Percentiles rank a stretch among this genome's conserved stretches.
Evolutionary conservation across 2,113 vertebrate species (phyloP).

Genomic region (Pseudopipra pipra): DNA sequence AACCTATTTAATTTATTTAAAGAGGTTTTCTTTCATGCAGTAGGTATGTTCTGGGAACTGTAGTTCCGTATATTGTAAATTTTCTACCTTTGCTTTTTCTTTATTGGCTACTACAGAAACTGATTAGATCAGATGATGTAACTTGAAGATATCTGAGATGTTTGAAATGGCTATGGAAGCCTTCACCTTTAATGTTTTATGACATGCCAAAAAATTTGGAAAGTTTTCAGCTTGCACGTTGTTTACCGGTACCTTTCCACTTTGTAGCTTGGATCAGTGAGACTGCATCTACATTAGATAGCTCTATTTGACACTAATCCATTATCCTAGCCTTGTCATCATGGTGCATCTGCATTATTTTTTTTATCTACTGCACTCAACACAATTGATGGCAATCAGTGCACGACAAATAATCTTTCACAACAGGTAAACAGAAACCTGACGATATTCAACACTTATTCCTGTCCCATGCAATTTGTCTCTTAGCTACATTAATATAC

Average conservation of each 20-base stretch:
- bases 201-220: not conserved
- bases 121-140: not conserved
- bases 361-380: not conserved
- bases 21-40: not conserved
- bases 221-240: not conserved
- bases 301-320: not conserved
- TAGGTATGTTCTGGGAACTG: not conserved
- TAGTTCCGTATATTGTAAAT: not conserved
- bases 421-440: not conserved
- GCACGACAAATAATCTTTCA: not conserved
- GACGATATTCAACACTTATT: not conserved
- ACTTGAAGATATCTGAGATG: not conserved
- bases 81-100: not conserved
- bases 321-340: not conserved
- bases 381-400: not conserved
- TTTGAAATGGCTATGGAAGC: not conserved
- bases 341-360: not conserved
- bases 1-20: not conserved
- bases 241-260: not conserved
- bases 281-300: not conserved
- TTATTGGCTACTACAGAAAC: not conserved
- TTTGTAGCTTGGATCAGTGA: not conserved
- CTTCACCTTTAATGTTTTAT: conserved; percentile 24
- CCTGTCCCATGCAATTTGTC: not conserved
- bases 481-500: not conserved